Base-by-base conservation (phyloP, 2,113 vertebrate species). In the Neolamprologus tretocephalus region DNA sequence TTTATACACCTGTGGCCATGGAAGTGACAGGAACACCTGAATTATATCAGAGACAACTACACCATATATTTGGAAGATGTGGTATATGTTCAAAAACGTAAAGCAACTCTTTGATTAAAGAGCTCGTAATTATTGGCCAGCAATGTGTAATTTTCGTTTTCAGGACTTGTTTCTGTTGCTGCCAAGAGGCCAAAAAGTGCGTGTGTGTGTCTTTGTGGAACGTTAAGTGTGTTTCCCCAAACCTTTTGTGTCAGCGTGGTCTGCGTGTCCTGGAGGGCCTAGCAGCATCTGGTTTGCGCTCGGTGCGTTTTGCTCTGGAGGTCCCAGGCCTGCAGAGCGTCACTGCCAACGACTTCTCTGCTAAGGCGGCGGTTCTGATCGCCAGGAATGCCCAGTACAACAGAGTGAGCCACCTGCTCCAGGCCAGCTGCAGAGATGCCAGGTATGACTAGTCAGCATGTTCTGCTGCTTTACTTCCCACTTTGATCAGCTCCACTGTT, bases 221-320 rank as follows among this genome's bases (percentile, higher is more conserved):
- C 17, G 17, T 81, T 51, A 28, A 47, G 9, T 10, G 21, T 5
- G 4, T 68, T 10, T 81, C 17, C 9, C 23, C 14, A 3, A 4
- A 5, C 12, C 1, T 19, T 33, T 21, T 16, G 1, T 89, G 75
- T 28, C 86, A 96, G 95, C 14, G 2, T 0, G 95, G 95, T 3
- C 94, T 99, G 4, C 93, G 93, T 3, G 96, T 99, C 10, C 94
- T 99, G 86, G 98, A 99, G 93, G 98, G 96, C 1, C 93, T 99
- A 89, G 97, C 98, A 0, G 98, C 98, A 3, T 99, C 98, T 0
- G 98, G 98, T 3, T 94, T 99, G 2, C 97, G 98, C 33, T 99
- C 98, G 0, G 96, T 99, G 11, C 97, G 98, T 7, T 99, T 99
- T 2, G 97, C 98, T 33, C 95, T 94, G 4, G 98, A 99, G 91